These are phyloP conservation scores for Salarias fasciatus DNA, from an alignment of 2,797 vertebrate species.

Conservation along the genomic window DNA sequence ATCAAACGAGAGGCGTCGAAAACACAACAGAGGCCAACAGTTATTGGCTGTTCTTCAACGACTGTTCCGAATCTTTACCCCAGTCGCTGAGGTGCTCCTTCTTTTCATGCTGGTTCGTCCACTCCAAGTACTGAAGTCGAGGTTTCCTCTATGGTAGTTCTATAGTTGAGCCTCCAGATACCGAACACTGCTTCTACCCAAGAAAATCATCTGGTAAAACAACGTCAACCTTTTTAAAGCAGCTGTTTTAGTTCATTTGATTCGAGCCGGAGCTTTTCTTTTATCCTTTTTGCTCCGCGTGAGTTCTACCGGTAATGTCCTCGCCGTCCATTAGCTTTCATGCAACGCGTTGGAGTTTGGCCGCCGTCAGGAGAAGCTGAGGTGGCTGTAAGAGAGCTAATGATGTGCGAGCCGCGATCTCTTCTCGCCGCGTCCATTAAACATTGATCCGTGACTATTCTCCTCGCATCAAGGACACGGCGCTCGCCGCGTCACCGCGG, in stretches of 20 bases:
- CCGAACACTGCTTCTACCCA: no score
- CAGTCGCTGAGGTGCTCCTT: no score
- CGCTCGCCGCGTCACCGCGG: slow-evolving; percentile 6
- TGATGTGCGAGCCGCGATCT: neutral
- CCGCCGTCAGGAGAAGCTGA: neutral
- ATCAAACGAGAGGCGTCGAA: slow-evolving; percentile 12
- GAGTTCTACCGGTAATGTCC: neutral
- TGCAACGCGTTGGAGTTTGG: no score
- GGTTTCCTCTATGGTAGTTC: no score
- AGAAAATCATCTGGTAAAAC: no score
- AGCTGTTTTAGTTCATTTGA: no score
- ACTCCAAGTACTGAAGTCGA: no score
- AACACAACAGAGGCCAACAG: slow-evolving; percentile 14
- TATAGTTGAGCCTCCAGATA: no score
- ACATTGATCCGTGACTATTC: slow-evolving; percentile 52
- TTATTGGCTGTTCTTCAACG: no score
- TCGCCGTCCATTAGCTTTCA: neutral
- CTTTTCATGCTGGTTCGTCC: no score
- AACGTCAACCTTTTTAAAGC: no score
- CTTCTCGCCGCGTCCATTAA: neutral
- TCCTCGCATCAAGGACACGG: slow-evolving; percentile 19
- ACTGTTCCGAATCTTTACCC: no score
- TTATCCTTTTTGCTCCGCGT: neutral
- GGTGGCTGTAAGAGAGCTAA: neutral
- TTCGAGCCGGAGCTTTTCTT: neutral